Percentiles rank a stretch among this genome's conserved stretches.
Evolutionary conservation across 2,113 vertebrate genomes (phyloP).

Genomic region (Bubo bubo): DNA sequence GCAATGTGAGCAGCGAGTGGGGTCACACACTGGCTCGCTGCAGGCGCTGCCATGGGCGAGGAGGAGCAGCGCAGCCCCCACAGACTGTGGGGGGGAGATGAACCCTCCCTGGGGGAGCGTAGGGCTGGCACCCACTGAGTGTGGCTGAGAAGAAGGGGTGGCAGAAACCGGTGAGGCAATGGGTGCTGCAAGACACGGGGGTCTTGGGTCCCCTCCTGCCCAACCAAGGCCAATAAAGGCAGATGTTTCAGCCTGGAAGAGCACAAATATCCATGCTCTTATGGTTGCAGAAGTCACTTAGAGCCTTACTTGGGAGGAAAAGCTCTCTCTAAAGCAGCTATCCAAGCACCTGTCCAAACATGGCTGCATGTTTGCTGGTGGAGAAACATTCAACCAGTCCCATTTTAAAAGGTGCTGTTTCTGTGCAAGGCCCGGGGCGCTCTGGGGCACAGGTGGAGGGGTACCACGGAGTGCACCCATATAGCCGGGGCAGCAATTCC

Average conservation of each 20-base stretch:
- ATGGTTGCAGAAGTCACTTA: not conserved
- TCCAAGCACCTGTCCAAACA: not conserved
- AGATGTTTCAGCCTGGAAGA: not conserved
- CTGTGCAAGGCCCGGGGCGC: not conserved
- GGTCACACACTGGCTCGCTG: fast-evolving
- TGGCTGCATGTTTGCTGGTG: fast-evolving
- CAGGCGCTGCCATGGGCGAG: fast-evolving
- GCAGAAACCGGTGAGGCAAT: not conserved
- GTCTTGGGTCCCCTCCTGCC: not conserved
- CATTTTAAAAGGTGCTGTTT: not conserved
- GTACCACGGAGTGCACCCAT: fast-evolving
- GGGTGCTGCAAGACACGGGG: fast-evolving
- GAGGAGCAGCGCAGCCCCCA: not conserved
- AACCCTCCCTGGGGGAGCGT: not conserved
- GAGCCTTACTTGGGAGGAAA: not conserved
- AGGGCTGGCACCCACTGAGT: fast-evolving
- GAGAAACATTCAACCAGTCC: not conserved
- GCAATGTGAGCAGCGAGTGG: too few relatives aligned
- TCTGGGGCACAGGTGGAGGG: not conserved
- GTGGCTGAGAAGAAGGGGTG: fast-evolving
- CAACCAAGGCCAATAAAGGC: not conserved
- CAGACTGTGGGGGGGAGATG: fast-evolving
- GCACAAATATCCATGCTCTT: not conserved
- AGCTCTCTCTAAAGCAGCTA: not conserved
- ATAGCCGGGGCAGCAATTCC: fast-evolving